Conservation (phyloP, 2,113 vertebrate species). For the Lagopus leucura region DNA sequence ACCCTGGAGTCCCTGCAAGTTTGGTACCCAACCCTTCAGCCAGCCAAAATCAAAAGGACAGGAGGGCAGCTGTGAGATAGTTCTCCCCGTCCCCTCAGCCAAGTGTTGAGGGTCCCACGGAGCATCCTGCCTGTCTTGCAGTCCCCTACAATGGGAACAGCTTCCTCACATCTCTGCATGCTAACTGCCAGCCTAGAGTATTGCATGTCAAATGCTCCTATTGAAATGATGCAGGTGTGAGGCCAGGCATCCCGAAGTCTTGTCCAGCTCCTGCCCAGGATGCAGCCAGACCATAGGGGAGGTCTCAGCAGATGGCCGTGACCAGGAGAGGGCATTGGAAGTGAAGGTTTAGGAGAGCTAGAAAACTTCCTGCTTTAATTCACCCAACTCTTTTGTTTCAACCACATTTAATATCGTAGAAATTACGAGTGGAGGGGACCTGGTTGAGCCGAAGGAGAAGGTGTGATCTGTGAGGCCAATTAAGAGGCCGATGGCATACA, state of each 20-base stretch:
- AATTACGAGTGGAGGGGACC: constrained; percentile 45
- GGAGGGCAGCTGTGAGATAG: not conserved
- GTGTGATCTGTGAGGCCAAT: constrained; percentile 60
- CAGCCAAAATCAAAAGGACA: not conserved
- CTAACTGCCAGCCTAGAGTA: constrained; percentile 3
- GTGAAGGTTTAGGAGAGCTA: not conserved
- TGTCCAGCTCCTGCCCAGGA: not conserved
- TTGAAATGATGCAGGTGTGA: not conserved
- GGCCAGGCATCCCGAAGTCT: not conserved
- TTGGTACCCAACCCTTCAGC: not conserved
- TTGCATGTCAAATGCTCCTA: not conserved
- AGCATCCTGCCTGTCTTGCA: not conserved
- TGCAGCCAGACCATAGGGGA: not conserved
- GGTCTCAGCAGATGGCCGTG: not conserved
- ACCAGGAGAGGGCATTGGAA: not conserved
- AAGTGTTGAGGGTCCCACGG: not conserved
- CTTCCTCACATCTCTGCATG: not conserved
- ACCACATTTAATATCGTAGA: constrained; percentile 70
- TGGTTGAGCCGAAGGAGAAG: constrained; percentile 29
- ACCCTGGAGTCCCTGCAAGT: not conserved
- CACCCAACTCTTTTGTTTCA: constrained; percentile 57
- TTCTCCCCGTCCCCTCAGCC: not conserved
- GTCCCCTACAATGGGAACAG: not conserved
- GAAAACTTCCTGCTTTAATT: constrained; percentile 56
- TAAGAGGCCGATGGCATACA: constrained; percentile 37